Base-by-base conservation (phyloP, 2,797 vertebrate species). In the Manis crassicaudata region DNA sequence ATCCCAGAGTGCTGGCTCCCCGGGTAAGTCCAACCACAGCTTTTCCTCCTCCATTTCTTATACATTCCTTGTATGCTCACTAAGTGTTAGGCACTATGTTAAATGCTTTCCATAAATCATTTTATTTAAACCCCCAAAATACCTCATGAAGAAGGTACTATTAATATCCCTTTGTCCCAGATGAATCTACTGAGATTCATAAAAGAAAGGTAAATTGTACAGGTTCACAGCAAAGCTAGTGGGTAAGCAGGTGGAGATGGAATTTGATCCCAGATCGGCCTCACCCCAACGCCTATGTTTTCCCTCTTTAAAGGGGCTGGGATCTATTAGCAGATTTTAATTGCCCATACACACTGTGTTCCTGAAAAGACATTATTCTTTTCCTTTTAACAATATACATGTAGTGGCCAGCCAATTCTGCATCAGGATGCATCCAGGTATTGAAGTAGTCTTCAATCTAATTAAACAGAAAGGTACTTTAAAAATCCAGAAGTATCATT, bases 391-490 rank as follows among this genome's bases (percentile, higher is more conserved):
- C 20, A 82, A 68, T 56, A 82, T 6, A 85, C n/a, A 67, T 4
- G 46, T 20, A 58, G 27, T 80, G 17, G 25, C 52, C 73, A 94
- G 58, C 68, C 60, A 87, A 65, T 92, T 94, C 87, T 50, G 11
- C 52, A 40, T 73, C 21, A 81, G 72, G 84, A 77, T 88, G 13
- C 11, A 54, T 62, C 68, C 86, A 85, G 58, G 54, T 86, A 83
- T 29, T 0, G 5, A 29, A 91, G 85, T 80, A 88, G 85, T 13
- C 56, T 93, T 81, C 63, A 10, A 56, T 63, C 25, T 77, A 92
- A 72, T 86, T 84, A 95, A 97, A 88, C 10, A 77, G 80, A 96
- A 92, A 88, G 35, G 52, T 18, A 88, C 82, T 63, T 62, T 63
- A 70, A 95, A 95, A 93, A 46, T 11, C 23, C 72, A 88, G 56